These are phyloP conservation scores for Glossophaga mutica DNA, from an alignment of 2,797 vertebrate genomes.

Conservation along the genomic window DNA sequence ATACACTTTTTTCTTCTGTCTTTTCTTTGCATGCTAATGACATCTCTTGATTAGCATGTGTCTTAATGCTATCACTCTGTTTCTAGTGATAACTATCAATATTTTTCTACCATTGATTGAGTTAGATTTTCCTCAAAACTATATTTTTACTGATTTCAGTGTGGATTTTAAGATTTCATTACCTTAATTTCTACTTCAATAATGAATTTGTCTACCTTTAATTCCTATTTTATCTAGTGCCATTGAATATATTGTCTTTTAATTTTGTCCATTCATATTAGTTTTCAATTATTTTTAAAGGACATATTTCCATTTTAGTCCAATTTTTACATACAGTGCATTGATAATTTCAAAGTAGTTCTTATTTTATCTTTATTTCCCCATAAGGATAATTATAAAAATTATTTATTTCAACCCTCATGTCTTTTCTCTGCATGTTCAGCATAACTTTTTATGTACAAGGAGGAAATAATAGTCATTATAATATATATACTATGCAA, in stretches of 20 bases:
- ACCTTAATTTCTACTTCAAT: not conserved
- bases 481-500: not conserved
- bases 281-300: not conserved
- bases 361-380: not conserved
- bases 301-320: not conserved
- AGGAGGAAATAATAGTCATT: not conserved
- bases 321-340: not conserved
- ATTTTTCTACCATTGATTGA: not conserved
- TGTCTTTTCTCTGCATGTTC: not conserved
- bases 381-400: not conserved
- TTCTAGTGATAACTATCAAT: not conserved
- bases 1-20: not conserved
- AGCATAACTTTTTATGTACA: not conserved
- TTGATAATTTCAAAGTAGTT: not conserved
- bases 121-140: not conserved
- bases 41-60: not conserved
- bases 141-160: not conserved
- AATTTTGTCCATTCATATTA: not conserved
- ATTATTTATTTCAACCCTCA: not conserved
- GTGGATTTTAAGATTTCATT: not conserved
- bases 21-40: not conserved
- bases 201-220: not conserved
- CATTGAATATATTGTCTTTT: not conserved
- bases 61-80: not conserved
- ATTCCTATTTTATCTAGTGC: not conserved